phyloP scores from a whole-genome alignment of 2,113 vertebrate genomes.

The Chaetops frenatus region DNA sequence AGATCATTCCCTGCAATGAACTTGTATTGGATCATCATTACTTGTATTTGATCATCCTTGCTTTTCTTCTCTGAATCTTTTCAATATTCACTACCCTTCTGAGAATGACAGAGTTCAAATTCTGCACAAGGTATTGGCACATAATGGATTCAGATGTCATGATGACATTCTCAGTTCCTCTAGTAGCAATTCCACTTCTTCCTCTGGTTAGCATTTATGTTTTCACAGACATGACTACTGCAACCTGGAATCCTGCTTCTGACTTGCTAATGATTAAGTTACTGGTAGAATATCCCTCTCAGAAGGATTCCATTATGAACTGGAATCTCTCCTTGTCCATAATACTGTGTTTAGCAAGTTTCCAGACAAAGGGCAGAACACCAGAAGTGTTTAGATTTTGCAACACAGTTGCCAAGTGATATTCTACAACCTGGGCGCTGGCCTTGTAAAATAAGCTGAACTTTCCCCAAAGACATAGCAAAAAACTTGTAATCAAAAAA shows the following conservation, averaged over 20 bases:
- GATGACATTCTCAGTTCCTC: not conserved
- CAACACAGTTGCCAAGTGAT: not conserved
- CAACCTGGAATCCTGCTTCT: not conserved
- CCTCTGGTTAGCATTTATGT: not conserved
- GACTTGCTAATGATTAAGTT: not conserved
- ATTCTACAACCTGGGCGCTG: not conserved
- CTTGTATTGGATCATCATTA: not conserved
- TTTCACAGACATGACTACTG: not conserved
- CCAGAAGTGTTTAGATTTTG: not conserved
- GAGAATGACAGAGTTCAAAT: not conserved
- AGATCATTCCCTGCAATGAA: not conserved
- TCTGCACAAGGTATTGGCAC: not conserved
- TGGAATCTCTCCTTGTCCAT: not conserved
- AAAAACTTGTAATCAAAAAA: not conserved
- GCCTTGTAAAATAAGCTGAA: not conserved
- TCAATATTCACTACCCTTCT: not conserved
- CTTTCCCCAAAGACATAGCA: not conserved
- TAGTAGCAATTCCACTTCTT: not conserved
- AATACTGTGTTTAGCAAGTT: not conserved
- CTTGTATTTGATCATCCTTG: not conserved
- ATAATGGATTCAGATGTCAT: not conserved
- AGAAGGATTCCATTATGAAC: not conserved
- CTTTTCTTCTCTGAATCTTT: not conserved
- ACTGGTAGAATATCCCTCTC: not conserved
- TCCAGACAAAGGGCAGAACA: not conserved